These are phyloP conservation scores for Alexandromys fortis DNA, from an alignment of 2,113 vertebrate genomes.

Conservation along the genomic window DNA sequence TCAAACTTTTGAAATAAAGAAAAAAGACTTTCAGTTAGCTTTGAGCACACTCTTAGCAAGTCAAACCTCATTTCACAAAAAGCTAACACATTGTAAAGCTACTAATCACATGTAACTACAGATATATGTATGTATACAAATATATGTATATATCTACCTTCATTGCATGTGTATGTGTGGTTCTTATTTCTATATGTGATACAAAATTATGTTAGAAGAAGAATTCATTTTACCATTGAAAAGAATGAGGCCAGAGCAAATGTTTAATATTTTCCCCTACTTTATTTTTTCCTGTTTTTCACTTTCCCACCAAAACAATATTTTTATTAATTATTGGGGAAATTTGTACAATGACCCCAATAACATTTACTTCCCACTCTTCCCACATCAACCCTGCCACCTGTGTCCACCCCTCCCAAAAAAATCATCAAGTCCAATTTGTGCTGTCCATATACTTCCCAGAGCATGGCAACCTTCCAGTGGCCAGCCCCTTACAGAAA, in stretches of 20 bases:
- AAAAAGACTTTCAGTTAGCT: background rate
- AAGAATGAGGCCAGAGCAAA: background rate
- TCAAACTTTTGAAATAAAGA: background rate
- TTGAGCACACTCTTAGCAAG: constrained; percentile 2
- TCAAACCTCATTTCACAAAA: background rate
- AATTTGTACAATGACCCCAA: no score
- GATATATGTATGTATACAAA: background rate
- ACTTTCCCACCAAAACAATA: background rate
- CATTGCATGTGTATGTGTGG: background rate
- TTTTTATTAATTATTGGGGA: background rate
- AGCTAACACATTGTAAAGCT: background rate
- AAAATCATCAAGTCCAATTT: background rate
- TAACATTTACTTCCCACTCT: background rate
- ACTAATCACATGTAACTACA: background rate
- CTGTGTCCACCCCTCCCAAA: accelerated
- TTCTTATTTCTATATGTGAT: background rate
- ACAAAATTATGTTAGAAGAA: background rate
- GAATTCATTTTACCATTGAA: background rate
- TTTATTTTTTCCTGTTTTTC: background rate
- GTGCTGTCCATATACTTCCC: background rate
- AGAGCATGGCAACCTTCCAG: background rate
- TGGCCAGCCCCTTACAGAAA: background rate
- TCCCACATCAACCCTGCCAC: background rate
- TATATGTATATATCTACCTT: background rate
- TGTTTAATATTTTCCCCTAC: background rate